Conservation (phyloP, 2,888 invertebrate species). For the Tipula lateralis region DNA sequence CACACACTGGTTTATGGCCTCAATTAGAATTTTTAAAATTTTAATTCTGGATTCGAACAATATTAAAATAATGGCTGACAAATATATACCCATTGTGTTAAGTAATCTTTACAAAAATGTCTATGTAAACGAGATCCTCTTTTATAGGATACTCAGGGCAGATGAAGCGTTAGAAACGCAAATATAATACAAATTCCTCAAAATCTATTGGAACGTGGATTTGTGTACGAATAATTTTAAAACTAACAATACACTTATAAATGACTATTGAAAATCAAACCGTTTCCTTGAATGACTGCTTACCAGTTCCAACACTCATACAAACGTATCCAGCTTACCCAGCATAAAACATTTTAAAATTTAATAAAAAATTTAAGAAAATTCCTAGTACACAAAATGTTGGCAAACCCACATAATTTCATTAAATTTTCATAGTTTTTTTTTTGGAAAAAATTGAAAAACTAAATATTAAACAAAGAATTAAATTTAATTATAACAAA, state of each 20-base stretch:
- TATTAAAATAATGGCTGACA: too few relatives aligned
- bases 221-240: not conserved
- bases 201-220: too few relatives aligned
- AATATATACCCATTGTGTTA: too few relatives aligned
- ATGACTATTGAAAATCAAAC: not conserved
- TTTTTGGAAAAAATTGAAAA: not conserved
- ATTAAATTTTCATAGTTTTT: not conserved
- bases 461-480: constrained; percentile 27
- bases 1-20: too few relatives aligned
- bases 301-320: not conserved
- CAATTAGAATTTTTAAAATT: too few relatives aligned
- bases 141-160: too few relatives aligned
- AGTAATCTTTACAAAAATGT: too few relatives aligned
- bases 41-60: too few relatives aligned
- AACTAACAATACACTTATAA: not conserved
- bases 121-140: too few relatives aligned
- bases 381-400: not conserved
- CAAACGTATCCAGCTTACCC: constrained; percentile 1
- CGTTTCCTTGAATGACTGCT: not conserved
- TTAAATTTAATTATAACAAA: constrained; percentile 26
- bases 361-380: constrained; percentile 6
- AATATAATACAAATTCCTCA: too few relatives aligned
- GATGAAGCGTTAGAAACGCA: too few relatives aligned
- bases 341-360: not conserved
- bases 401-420: not conserved